A percentile compares a stretch with the other conserved stretches of the same genome.
Evolutionary conservation across 2,113 vertebrate species (phyloP).

Genomic region (Limanda limanda): DNA sequence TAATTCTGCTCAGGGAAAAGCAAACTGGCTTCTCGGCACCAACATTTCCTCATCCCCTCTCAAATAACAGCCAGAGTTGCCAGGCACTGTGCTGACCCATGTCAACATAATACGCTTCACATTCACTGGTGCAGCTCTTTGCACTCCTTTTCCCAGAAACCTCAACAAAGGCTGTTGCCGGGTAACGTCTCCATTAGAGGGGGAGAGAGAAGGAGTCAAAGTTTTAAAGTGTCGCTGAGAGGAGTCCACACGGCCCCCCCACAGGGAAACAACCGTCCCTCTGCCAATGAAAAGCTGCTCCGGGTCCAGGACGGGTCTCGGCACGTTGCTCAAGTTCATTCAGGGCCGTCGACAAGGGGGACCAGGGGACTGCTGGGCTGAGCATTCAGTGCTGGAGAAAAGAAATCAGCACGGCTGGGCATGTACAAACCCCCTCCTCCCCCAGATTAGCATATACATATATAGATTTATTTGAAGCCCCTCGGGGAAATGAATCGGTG

Average conservation of each 20-base stretch:
- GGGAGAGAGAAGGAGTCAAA: slow-evolving; percentile 6
- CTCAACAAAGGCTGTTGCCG: slow-evolving; percentile 48
- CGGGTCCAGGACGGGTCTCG: slow-evolving; percentile 20
- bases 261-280: slow-evolving; percentile 21
- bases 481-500: slow-evolving; percentile 39
- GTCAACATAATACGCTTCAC: neutral
- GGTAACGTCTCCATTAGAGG: slow-evolving; percentile 25
- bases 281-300: slow-evolving; percentile 37
- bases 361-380: slow-evolving; percentile 36
- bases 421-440: slow-evolving; percentile 32
- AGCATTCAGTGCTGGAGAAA: slow-evolving; percentile 47
- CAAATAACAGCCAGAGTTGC: neutral
- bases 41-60: neutral
- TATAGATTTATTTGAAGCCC: slow-evolving; percentile 20
- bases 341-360: neutral
- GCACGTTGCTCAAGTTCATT: slow-evolving; percentile 57
- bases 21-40: neutral
- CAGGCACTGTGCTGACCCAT: slow-evolving; percentile 8
- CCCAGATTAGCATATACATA: neutral
- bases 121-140: neutral
- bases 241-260: neutral
- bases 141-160: slow-evolving; percentile 39
- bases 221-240: neutral
- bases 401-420: slow-evolving; percentile 42
- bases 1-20: neutral